Evolutionary conservation across 2,888 invertebrate genomes (phyloP), one percentile per base, ranked within the genome.

Genomic region (Dendrolimus pini): DNA sequence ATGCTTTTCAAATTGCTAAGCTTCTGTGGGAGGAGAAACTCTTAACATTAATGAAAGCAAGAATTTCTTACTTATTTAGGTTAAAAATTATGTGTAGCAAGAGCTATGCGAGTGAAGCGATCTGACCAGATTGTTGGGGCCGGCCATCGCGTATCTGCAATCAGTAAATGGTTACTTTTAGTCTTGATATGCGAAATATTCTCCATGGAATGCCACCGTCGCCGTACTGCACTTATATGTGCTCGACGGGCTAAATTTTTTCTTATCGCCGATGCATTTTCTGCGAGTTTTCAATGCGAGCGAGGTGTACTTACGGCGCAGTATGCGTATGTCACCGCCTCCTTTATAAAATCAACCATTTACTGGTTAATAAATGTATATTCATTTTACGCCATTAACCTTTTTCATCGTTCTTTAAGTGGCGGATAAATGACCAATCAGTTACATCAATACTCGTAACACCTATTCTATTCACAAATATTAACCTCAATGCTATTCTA

Each of bases 121-220:
- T 82, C 86, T 82, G 85, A 79, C 87, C 85, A 89, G 89, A 89
- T 89, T 83, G 78, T 83, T 83, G 75, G 75, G 66, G 77, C 77
- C 77, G 90, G 80, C 90, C 89, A 83, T 88, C 88, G 89, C 88
- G 89, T 89, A 89, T 89, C 89, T 89, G 85, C 83, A 85, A 90
- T 89, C 89, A 82, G 88, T 89, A 89, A 89, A 89, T 89, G 88
- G 88, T 88, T 84, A 85, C 85, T 87, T 75, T 83, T 85, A 85
- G 85, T 82, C 87, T 86, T 82, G 87, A 84, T 88, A 89, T 88
- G 86, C 83, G 78, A 78, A 78, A 80, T 77, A 89, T 89, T 85
- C 80, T 77, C 77, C 76, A 69, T 77, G 88, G 90, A 88, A 90
- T 90, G 90, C 79, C 84, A 80, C 86, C 86, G 80, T 81, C 82